Conservation (phyloP, 2,797 vertebrate genomes). For the Phrynocephalus vlangalii region DNA sequence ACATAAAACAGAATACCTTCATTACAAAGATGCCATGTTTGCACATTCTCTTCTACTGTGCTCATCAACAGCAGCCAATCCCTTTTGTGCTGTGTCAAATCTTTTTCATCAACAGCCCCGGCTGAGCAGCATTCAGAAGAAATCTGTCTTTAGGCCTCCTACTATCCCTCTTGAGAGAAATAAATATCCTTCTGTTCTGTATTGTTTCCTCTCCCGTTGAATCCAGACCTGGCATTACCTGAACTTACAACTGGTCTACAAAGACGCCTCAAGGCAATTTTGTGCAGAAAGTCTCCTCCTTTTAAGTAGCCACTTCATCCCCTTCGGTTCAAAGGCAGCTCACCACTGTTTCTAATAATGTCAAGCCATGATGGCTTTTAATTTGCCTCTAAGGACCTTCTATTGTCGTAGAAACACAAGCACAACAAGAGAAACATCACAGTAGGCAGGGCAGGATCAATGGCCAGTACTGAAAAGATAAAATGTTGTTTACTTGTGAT, state of each 20-base stretch:
- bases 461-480: too few relatives aligned
- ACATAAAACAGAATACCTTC: constrained; percentile 11
- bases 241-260: constrained; percentile 11
- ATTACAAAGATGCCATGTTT: constrained; percentile 29
- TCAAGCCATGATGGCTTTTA: background rate
- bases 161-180: background rate
- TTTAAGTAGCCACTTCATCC: constrained; percentile 33
- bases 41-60: constrained; percentile 27
- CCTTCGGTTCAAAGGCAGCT: background rate
- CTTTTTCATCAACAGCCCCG: constrained; percentile 33
- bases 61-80: constrained; percentile 52
- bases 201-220: background rate
- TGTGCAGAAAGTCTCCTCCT: background rate
- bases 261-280: background rate
- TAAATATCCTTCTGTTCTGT: constrained; percentile 2
- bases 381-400: background rate
- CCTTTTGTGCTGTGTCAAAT: constrained; percentile 40
- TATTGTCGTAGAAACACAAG: background rate
- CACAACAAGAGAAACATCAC: too few relatives aligned
- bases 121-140: constrained; percentile 24
- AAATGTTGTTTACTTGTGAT: too few relatives aligned
- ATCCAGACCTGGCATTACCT: constrained; percentile 4
- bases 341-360: background rate
- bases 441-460: too few relatives aligned
- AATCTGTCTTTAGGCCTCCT: constrained; percentile 2